phyloP scores from a whole-genome alignment of 2,888 invertebrate genomes.

The Coremacera marginata region DNA sequence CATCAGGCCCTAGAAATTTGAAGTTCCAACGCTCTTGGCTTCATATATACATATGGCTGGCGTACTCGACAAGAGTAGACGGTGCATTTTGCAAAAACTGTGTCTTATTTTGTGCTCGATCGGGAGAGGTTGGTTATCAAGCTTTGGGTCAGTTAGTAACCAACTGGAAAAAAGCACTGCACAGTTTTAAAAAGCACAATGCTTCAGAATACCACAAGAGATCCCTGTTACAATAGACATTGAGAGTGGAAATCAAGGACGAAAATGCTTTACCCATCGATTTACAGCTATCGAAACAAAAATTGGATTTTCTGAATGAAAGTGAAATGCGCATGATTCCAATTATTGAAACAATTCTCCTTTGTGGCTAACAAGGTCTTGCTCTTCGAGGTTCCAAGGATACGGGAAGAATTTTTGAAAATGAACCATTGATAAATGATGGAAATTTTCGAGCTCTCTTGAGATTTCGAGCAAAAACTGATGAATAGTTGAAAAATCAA shows the following conservation, averaged over 20 bases:
- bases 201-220: neutral
- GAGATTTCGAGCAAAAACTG: constrained; percentile 25
- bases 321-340: neutral
- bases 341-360: constrained; percentile 2
- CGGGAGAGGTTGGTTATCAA: neutral
- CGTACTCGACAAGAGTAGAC: neutral
- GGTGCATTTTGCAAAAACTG: neutral
- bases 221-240: too few relatives aligned
- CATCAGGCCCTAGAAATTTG: neutral
- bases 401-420: too few relatives aligned
- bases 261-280: too few relatives aligned
- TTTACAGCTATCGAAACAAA: too few relatives aligned
- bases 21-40: neutral
- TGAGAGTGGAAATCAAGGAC: too few relatives aligned
- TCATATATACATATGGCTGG: neutral
- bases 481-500: too few relatives aligned
- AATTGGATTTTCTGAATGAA: too few relatives aligned
- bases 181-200: neutral
- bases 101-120: neutral
- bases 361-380: too few relatives aligned
- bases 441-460: constrained; percentile 23
- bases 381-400: too few relatives aligned
- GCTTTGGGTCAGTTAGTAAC: neutral
- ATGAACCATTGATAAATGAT: too few relatives aligned
- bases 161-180: neutral